Conservation (phyloP, 1,140 invertebrate species). For the Diorhabda carinulata region DNA sequence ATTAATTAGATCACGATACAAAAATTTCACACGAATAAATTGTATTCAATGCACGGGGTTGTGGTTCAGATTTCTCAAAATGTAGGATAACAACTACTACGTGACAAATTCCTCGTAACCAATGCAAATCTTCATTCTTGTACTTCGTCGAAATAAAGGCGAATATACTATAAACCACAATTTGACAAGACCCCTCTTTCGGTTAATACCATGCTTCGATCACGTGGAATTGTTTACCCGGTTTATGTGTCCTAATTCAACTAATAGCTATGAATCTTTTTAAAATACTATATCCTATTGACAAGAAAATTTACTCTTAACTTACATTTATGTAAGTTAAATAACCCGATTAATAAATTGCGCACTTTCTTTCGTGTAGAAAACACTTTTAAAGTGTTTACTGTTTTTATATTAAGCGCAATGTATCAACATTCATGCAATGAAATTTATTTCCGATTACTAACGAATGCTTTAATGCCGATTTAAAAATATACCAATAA, state of each 20-base stretch:
- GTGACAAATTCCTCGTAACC: slow-evolving; percentile 21
- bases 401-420: neutral
- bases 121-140: slow-evolving; percentile 24
- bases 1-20: neutral
- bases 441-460: neutral
- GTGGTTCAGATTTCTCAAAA: too few species aligned
- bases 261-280: neutral
- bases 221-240: slow-evolving; percentile 42
- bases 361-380: slow-evolving; percentile 1
- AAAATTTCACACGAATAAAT: too few species aligned
- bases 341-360: neutral
- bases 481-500: neutral
- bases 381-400: neutral
- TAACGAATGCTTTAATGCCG: neutral
- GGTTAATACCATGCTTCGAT: slow-evolving; percentile 34
- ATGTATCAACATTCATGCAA: neutral
- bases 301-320: too few species aligned
- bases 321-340: neutral
- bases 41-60: too few species aligned
- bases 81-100: neutral
- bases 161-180: slow-evolving; percentile 24
- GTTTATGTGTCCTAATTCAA: slow-evolving; percentile 19
- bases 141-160: slow-evolving; percentile 31
- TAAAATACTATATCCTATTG: too few species aligned
- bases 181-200: slow-evolving; percentile 23